phyloP scores from a whole-genome alignment of 1,140 invertebrate genomes.

The Halictus rubicundus region DNA sequence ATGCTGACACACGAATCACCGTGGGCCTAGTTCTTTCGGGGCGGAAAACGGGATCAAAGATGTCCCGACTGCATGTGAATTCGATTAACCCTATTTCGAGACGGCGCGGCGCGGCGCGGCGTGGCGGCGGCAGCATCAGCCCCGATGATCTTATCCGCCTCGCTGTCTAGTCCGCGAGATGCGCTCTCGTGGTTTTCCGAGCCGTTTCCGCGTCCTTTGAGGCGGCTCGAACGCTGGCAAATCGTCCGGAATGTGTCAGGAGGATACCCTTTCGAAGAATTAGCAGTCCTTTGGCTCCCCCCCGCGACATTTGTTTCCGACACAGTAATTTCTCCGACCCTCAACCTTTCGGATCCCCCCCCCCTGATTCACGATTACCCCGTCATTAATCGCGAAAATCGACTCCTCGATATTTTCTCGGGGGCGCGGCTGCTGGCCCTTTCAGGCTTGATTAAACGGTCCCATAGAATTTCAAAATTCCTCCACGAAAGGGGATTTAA shows the following conservation, averaged over 20 bases:
- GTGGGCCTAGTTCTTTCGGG: conserved; percentile 33
- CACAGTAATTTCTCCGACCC: neutral
- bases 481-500: conserved; percentile 30
- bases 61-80: conserved; percentile 48
- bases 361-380: neutral
- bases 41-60: conserved; percentile 42
- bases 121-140: conserved; percentile 1
- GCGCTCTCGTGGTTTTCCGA: neutral
- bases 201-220: conserved; percentile 12
- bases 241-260: neutral
- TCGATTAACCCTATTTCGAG: conserved; percentile 70
- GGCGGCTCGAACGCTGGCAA: conserved; percentile 9
- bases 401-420: neutral
- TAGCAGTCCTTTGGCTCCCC: neutral
- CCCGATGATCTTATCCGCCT: conserved; percentile 25
- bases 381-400: conserved; percentile 20
- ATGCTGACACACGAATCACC: conserved; percentile 40
- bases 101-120: conserved; percentile 27
- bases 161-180: neutral
- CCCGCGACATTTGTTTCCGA: neutral
- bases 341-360: neutral
- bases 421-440: neutral
- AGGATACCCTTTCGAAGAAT: conserved; percentile 15
- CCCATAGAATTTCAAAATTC: conserved; percentile 34
- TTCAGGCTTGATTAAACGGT: conserved; percentile 31